Evolutionary conservation across 2,113 vertebrate species (phyloP).

Genomic region (Ammodytes marinus): DNA sequence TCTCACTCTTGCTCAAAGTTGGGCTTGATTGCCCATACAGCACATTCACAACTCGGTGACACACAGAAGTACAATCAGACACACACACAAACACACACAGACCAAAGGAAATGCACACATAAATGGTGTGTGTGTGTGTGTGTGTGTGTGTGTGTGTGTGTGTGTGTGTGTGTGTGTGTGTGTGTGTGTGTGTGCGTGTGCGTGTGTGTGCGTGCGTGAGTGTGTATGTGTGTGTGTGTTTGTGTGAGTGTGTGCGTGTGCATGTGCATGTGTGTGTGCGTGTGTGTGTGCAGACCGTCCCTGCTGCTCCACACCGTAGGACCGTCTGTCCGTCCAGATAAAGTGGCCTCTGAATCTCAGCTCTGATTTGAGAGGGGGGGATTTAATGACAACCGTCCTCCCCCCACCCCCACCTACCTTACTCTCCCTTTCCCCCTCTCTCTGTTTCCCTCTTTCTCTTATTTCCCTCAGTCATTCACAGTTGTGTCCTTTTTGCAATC

Average conservation of each 20-base stretch:
- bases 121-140: background rate
- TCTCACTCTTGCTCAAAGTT: slow-evolving; percentile 53
- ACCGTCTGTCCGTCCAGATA: slow-evolving; percentile 78
- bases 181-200: background rate
- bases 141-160: background rate
- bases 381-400: slow-evolving; percentile 69
- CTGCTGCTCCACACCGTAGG: slow-evolving; percentile 62
- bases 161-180: background rate
- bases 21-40: slow-evolving; percentile 56
- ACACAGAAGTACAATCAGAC: slow-evolving; percentile 26
- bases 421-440: background rate
- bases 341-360: slow-evolving; percentile 77
- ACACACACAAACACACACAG: slow-evolving; percentile 3
- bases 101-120: background rate
- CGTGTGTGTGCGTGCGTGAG: background rate
- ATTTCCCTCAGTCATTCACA: slow-evolving; percentile 44
- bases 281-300: slow-evolving; percentile 37
- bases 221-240: background rate
- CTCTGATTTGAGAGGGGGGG: slow-evolving; percentile 67
- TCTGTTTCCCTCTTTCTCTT: background rate
- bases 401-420: slow-evolving; percentile 8
- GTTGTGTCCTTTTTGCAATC: slow-evolving; percentile 39
- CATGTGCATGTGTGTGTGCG: background rate
- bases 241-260: slow-evolving; percentile 8
- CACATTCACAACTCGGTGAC: slow-evolving; percentile 33